Evolutionary conservation across 2,113 vertebrate species (phyloP).

Genomic region (Siniperca knerii): DNA sequence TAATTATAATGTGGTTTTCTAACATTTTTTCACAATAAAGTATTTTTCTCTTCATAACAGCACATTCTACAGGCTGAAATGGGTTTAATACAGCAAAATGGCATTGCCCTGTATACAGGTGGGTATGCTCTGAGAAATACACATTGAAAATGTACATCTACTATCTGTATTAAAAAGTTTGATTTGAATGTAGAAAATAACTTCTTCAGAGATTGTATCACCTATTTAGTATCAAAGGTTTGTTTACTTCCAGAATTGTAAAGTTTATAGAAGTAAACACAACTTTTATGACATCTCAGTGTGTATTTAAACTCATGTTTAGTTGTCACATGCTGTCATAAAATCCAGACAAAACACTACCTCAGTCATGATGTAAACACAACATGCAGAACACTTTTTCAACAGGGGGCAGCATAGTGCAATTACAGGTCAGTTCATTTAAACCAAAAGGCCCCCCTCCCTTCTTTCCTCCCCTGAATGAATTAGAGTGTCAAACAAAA

Average conservation of each 20-base stretch:
- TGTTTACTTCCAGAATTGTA: neutral
- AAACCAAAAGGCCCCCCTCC: neutral
- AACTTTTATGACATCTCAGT: neutral
- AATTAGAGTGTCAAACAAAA: constrained; percentile 35
- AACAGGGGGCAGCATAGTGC: constrained; percentile 79
- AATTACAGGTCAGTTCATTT: constrained; percentile 52
- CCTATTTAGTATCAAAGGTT: neutral
- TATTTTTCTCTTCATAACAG: neutral
- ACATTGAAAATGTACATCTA: neutral
- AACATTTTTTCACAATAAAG: neutral
- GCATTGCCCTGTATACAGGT: too few species aligned
- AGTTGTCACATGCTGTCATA: neutral
- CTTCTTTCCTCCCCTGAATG: neutral
- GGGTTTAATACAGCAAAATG: neutral
- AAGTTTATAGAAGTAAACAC: constrained; percentile 5
- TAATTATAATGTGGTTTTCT: neutral
- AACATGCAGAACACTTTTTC: constrained; percentile 40
- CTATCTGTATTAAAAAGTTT: neutral
- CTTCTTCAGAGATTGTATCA: neutral
- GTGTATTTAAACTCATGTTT: neutral
- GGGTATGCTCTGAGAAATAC: neutral
- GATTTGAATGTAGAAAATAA: neutral
- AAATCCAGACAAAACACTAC: constrained; percentile 30
- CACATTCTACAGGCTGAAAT: neutral
- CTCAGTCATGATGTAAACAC: constrained; percentile 40